Evolutionary conservation across 2,888 invertebrate species (phyloP).

Genomic region (Tuta absoluta): DNA sequence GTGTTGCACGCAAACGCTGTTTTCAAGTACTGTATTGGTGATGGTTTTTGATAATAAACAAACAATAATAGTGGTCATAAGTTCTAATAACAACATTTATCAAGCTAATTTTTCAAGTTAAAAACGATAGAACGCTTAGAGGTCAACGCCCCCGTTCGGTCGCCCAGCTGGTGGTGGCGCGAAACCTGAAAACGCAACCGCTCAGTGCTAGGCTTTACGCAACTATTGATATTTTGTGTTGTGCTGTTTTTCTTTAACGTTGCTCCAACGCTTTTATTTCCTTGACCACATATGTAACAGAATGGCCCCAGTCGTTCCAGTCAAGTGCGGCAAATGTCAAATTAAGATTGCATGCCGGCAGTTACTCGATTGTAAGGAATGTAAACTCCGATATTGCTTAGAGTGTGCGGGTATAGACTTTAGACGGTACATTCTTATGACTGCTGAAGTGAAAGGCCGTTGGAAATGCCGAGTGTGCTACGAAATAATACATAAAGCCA

Average conservation of each 20-base stretch:
- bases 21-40: not conserved
- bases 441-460: not conserved
- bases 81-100: not conserved
- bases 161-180: not conserved
- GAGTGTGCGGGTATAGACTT: not conserved
- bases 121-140: not conserved
- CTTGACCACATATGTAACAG: not conserved
- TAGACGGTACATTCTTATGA: not conserved
- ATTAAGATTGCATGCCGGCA: not conserved
- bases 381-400: not conserved
- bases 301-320: not conserved
- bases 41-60: not conserved
- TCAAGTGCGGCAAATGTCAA: not conserved
- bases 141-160: not conserved
- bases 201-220: not conserved
- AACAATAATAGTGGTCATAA: not conserved
- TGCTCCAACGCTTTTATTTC: not conserved
- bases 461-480: not conserved
- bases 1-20: not conserved
- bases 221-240: not conserved
- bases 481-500: not conserved
- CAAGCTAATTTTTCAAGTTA: not conserved
- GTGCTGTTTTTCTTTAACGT: not conserved
- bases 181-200: not conserved
- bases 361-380: not conserved